Evolutionary conservation across 1,140 invertebrate genomes (phyloP).

Genomic region (Aphelenchoides avenae): DNA sequence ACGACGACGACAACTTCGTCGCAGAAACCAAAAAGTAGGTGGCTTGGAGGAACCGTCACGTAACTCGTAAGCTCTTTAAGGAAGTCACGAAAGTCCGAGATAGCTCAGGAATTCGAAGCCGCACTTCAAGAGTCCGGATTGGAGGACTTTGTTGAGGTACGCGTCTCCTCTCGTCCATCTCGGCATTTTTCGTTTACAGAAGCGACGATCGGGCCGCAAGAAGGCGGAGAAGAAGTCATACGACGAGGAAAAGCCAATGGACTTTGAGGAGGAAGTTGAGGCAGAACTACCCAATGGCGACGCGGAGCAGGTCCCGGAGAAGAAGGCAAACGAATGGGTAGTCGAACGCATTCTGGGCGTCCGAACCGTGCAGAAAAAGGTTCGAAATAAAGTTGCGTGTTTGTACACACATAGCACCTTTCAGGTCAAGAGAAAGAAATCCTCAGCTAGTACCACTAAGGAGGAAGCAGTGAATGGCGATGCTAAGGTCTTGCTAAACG

Average conservation of each 20-base stretch:
- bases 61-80: slow-evolving; percentile 21
- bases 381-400: slow-evolving; percentile 2
- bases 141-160: slow-evolving; percentile 30
- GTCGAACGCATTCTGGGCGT: slow-evolving; percentile 49
- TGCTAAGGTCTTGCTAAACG: too few species aligned
- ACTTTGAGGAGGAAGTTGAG: slow-evolving; percentile 1
- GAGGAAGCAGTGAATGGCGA: slow-evolving; percentile 15
- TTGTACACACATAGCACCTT: slow-evolving; percentile 1
- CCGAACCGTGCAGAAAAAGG: slow-evolving; percentile 25
- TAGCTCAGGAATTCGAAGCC: slow-evolving; percentile 5
- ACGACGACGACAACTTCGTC: slow-evolving; percentile 33
- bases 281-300: slow-evolving; percentile 4
- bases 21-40: slow-evolving; percentile 29
- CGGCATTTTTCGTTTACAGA: slow-evolving; percentile 36
- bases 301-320: background rate
- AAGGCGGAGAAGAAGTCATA: slow-evolving; percentile 31
- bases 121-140: slow-evolving; percentile 5
- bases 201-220: slow-evolving; percentile 36
- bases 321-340: slow-evolving; percentile 27
- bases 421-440: too few species aligned
- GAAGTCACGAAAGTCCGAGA: slow-evolving; percentile 20
- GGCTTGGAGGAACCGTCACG: background rate
- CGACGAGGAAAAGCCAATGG: slow-evolving; percentile 22
- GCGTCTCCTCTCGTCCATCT: slow-evolving; percentile 18
- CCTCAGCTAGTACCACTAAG: too few species aligned